Evolutionary conservation across 2,888 invertebrate species (phyloP), one percentile per base, ranked within the genome.

Genomic region (Parnassius orleans): DNA sequence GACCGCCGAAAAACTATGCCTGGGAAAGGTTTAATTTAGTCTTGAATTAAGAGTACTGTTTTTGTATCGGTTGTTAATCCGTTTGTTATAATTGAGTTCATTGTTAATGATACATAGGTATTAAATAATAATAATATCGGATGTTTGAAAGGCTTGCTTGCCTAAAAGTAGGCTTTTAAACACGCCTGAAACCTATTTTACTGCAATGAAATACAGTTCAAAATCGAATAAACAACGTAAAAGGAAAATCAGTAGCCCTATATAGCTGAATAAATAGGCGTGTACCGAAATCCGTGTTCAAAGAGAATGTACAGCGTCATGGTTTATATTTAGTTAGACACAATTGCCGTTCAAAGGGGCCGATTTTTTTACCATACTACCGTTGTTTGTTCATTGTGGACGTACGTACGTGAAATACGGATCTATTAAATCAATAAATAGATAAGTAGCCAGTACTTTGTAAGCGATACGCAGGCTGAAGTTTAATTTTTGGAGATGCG

Each of bases 351-450:
- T 69, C 72, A 77, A 77, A 77, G 75, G 69, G 50, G 66, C 69
- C 69, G 48, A 44, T 70, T 72, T 75, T 75, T 76, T 72, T 76
- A 68, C 69, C 69, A 83, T 83, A 82, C 69, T 68, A 61, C 69
- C 61, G 66, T 65, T 66, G 80, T 83, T 84, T 82, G 80, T 78
- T 81, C 74, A 76, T 68, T 48, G 61, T 59, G 65, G 66, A 67
- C 72, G 75, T n/a, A n/a, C n/a, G n/a, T n/a, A n/a, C n/a, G 73
- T 76, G 76, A 74, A 74, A 72, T 70, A 65, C 72, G 72, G 67
- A 69, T 73, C 79, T 76, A 83, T 87, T 84, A 79, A 87, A 86
- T 87, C 85, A 80, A 82, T 89, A 87, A 88, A 87, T 83, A 86
- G 83, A 87, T 89, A 87, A 87, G 76, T 77, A 77, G 72, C 72